Evolutionary conservation across 2,113 vertebrate species (phyloP).

Genomic region (Isurus oxyrinchus): DNA sequence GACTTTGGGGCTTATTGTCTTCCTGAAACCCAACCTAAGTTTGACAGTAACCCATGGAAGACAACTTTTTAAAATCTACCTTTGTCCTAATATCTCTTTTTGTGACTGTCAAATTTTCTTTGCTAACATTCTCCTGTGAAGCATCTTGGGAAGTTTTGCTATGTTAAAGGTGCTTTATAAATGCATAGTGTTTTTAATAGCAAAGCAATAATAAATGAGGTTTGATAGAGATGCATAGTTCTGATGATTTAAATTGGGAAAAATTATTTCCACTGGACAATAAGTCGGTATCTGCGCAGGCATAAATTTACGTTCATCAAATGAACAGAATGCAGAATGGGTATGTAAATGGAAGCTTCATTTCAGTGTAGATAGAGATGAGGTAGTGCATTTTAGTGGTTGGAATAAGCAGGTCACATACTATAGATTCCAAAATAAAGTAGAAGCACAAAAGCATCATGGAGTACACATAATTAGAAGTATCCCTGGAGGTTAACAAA

Average conservation of each 20-base stretch:
- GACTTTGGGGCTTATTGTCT: not conserved
- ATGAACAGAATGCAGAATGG: not conserved
- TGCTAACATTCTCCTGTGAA: not conserved
- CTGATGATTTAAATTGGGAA: too few species aligned
- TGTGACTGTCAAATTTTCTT: not conserved
- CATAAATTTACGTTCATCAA: not conserved
- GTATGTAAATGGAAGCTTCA: not conserved
- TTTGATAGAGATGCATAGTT: too few species aligned
- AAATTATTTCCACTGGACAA: too few species aligned
- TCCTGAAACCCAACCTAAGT: not conserved
- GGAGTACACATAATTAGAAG: not conserved
- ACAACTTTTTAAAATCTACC: not conserved
- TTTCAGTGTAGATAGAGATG: not conserved
- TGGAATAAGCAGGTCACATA: not conserved
- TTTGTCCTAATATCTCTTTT: not conserved
- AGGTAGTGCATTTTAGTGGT: not conserved
- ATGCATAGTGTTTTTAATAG: not conserved
- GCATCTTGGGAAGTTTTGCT: not conserved
- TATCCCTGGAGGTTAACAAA: not conserved
- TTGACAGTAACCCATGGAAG: too few species aligned
- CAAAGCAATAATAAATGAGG: not conserved
- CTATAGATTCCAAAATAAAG: not conserved
- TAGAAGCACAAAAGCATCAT: not conserved
- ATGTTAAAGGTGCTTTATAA: not conserved
- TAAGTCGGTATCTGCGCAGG: not conserved